Conservation (phyloP, 2,888 invertebrate species). For the Dione juno region DNA sequence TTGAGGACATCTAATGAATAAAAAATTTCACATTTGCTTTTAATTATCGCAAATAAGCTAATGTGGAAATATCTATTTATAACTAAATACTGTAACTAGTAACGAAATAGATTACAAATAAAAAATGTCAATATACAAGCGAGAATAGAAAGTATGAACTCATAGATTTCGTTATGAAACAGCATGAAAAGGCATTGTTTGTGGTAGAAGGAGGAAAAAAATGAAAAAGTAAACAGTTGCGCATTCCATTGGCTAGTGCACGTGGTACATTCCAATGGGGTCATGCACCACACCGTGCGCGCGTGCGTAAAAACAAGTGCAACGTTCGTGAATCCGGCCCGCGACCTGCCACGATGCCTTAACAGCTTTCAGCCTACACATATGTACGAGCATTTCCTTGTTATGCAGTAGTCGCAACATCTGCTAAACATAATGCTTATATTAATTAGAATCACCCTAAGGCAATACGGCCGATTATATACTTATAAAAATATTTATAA, state of each 20-base stretch:
- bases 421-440: constrained; percentile 30
- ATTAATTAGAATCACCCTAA: constrained; percentile 24
- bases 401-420: constrained; percentile 32
- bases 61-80: background rate
- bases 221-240: constrained; percentile 81
- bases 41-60: background rate
- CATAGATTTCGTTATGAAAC: constrained; percentile 78
- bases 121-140: constrained; percentile 39
- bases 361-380: constrained; percentile 32
- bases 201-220: constrained; percentile 68
- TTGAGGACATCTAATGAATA: background rate
- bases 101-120: constrained; percentile 33
- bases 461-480: constrained; percentile 23
- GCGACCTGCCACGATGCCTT: constrained; percentile 30
- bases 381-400: constrained; percentile 10
- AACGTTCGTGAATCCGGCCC: constrained; percentile 54
- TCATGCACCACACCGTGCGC: constrained; percentile 78
- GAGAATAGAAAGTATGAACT: constrained; percentile 45
- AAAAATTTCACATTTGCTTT: background rate
- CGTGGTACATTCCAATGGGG: constrained; percentile 82
- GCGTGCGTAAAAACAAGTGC: constrained; percentile 79
- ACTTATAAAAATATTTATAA: background rate
- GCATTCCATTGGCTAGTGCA: constrained; percentile 80
- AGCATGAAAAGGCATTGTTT: constrained; percentile 79
- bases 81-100: constrained; percentile 3